These are phyloP conservation scores for Pseudomugil tenellus DNA, from an alignment of 2,797 vertebrate species.

Conservation along the genomic window DNA sequence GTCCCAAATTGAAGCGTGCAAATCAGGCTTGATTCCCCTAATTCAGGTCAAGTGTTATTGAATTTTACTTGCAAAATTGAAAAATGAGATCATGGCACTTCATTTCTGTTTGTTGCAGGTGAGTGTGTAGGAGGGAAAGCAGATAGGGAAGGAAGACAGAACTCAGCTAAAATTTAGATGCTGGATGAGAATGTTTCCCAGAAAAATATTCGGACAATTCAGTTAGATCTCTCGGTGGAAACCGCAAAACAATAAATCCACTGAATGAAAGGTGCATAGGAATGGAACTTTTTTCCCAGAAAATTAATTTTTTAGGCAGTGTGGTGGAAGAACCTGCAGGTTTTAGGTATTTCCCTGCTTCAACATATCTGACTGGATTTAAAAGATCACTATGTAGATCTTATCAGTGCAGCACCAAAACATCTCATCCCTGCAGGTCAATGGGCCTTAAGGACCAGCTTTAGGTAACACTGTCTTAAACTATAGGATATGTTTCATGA, in stretches of 20 bases:
- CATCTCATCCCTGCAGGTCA: too few species aligned
- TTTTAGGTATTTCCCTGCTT: too few species aligned
- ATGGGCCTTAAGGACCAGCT: too few species aligned
- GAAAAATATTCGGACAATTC: constrained; percentile 20
- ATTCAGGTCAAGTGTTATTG: constrained; percentile 51
- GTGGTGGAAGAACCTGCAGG: too few species aligned
- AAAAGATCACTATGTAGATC: too few species aligned
- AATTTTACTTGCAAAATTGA: constrained; percentile 43
- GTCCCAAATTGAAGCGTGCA: constrained; percentile 17
- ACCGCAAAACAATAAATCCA: constrained; percentile 26
- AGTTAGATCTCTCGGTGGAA: background rate
- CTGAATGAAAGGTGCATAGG: constrained; percentile 28
- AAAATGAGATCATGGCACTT: constrained; percentile 38
- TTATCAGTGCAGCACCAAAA: too few species aligned
- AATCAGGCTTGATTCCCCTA: constrained; percentile 11
- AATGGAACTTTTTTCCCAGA: too few species aligned
- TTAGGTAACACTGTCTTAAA: too few species aligned
- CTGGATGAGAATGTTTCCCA: constrained; percentile 31
- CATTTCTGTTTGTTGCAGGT: constrained; percentile 55
- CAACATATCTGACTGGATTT: too few species aligned
- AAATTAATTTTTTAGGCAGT: too few species aligned
- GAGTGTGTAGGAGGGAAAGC: constrained; percentile 30
- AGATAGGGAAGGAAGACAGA: constrained; percentile 15
- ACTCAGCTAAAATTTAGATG: constrained; percentile 32
- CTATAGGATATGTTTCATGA: too few species aligned